A percentile compares a stretch with the other conserved stretches of the same genome.
These are phyloP conservation scores for Haliclona indistincta DNA, from an alignment of 37 sponge, comb jelly and placozoan genomes.

Conservation along the genomic window DNA sequence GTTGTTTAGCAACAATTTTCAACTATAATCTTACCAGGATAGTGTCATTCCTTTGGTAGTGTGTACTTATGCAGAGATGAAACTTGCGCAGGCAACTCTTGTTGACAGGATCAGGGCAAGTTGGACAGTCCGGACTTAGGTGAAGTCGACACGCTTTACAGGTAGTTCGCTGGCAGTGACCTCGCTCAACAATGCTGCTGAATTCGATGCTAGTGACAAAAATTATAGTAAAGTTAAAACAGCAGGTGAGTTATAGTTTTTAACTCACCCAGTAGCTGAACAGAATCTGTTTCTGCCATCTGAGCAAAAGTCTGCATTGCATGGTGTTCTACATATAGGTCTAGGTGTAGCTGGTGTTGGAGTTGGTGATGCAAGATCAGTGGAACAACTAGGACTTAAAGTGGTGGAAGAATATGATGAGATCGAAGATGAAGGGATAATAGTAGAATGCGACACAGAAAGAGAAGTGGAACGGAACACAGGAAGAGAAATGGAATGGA, in stretches of 20 bases:
- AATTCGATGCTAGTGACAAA: not conserved
- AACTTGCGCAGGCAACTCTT: conserved; percentile 42
- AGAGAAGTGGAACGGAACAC: too few species aligned
- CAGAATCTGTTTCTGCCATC: conserved; percentile 25
- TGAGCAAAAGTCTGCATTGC: conserved; percentile 28
- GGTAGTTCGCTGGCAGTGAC: conserved; percentile 53
- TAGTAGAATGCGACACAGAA: too few species aligned
- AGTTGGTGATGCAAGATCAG: too few species aligned
- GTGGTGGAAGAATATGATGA: too few species aligned
- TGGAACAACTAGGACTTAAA: too few species aligned
- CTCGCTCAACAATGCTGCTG: not conserved
- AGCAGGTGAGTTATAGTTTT: not conserved
- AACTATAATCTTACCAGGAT: not conserved
- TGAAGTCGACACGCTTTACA: conserved; percentile 48
- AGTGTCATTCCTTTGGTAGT: conserved; percentile 3
- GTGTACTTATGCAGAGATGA: conserved; percentile 19
- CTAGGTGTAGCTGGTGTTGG: not conserved
- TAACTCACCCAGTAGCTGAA: conserved; percentile 42
- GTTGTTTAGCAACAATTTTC: too few species aligned
- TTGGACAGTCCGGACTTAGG: conserved; percentile 15
- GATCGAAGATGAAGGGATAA: too few species aligned
- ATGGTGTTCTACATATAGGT: conserved; percentile 7
- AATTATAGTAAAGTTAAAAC: not conserved
- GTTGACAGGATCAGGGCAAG: conserved; percentile 33
- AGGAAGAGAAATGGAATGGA: too few species aligned